phyloP scores from a whole-genome alignment of 2,113 vertebrate species.

The Triplophysa siluroides region DNA sequence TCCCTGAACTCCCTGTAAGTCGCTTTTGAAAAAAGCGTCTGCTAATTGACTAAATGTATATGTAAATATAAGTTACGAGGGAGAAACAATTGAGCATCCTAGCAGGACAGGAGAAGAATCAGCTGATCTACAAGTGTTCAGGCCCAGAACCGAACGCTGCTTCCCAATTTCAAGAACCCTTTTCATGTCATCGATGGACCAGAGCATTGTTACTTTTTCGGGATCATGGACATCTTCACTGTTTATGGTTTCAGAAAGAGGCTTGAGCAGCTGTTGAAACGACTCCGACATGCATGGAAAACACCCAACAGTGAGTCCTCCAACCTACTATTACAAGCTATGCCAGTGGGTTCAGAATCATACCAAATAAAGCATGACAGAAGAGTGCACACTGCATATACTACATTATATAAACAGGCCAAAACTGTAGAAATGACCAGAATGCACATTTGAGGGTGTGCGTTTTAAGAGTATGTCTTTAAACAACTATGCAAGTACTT shows the following conservation, averaged over 20 bases:
- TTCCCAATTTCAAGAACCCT: no score
- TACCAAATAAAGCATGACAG: conserved; percentile 66
- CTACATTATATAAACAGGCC: neutral
- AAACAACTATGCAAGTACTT: neutral
- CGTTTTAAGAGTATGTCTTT: neutral
- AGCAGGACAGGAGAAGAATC: no score
- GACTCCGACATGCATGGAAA: conserved; percentile 74
- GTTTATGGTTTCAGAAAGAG: conserved; percentile 82
- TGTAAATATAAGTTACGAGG: no score
- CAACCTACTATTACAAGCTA: conserved; percentile 76
- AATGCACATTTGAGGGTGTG: neutral
- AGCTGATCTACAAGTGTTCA: no score
- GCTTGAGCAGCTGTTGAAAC: conserved; percentile 84
- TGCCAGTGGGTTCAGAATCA: conserved; percentile 82
- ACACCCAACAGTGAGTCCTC: conserved; percentile 82
- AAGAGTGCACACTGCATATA: neutral
- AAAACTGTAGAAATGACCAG: neutral
- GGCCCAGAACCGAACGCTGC: no score
- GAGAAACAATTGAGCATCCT: no score
- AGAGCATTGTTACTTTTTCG: conserved; percentile 75
- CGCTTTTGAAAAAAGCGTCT: no score
- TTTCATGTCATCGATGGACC: no score
- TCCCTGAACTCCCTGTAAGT: no score
- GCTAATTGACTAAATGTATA: no score
- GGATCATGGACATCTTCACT: conserved; percentile 87